Conservation (phyloP, 2,797 vertebrate species). For the Pangasius djambal region DNA sequence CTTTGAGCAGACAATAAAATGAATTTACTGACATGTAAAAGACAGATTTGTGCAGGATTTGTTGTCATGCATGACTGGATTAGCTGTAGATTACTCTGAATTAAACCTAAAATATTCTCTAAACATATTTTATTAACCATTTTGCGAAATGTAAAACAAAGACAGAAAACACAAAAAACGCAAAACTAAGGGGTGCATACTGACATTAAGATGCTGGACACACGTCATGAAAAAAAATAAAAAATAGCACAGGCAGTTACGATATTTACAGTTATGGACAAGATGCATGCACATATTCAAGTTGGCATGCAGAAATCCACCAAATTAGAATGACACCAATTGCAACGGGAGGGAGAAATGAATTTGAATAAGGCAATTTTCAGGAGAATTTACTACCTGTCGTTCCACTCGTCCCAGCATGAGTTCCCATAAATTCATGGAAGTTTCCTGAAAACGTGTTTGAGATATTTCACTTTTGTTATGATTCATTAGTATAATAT, state of each 20-base stretch:
- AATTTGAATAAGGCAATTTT: slow-evolving; percentile 62
- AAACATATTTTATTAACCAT: not conserved
- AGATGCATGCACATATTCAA: slow-evolving; percentile 65
- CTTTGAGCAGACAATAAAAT: slow-evolving; percentile 5
- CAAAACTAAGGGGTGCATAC: not conserved
- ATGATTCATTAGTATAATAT: slow-evolving; percentile 51
- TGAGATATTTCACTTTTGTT: slow-evolving; percentile 74
- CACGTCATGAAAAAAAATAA: too few relatives aligned
- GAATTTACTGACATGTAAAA: not conserved
- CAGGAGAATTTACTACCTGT: slow-evolving; percentile 79
- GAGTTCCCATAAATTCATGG: slow-evolving; percentile 82
- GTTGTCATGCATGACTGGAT: slow-evolving; percentile 3
- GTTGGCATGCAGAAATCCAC: slow-evolving; percentile 63
- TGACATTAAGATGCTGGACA: not conserved
- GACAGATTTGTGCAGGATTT: slow-evolving; percentile 1
- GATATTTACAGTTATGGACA: not conserved
- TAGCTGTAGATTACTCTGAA: not conserved
- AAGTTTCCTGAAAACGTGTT: slow-evolving; percentile 83
- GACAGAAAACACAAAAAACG: not conserved
- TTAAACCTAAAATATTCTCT: not conserved
- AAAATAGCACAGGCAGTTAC: slow-evolving; percentile 8
- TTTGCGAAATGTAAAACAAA: not conserved
- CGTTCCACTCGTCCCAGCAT: slow-evolving; percentile 80
- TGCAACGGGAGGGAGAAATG: slow-evolving; percentile 47
- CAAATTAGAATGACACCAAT: slow-evolving; percentile 59